These are phyloP conservation scores for Neoaliturus tenellus DNA, from an alignment of 2,888 invertebrate genomes.

Conservation along the genomic window DNA sequence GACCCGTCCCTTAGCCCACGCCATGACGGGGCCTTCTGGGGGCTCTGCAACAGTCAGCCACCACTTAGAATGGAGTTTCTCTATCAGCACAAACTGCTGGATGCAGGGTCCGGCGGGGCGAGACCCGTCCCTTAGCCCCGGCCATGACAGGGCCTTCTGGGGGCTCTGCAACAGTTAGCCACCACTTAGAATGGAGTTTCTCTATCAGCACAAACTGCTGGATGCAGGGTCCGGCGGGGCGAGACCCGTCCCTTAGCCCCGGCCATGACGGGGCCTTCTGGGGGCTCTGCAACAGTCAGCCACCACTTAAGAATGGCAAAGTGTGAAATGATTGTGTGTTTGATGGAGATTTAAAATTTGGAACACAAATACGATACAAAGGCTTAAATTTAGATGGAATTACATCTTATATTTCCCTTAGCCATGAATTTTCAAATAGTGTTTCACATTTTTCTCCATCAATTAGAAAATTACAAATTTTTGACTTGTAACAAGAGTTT, in stretches of 20 bases:
- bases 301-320: no score
- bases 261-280: neutral
- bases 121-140: neutral
- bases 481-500: no score
- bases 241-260: neutral
- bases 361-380: no score
- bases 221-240: neutral
- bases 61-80: no score
- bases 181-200: no score
- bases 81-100: constrained; percentile 29
- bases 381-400: no score
- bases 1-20: neutral
- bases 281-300: neutral
- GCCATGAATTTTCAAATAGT: no score
- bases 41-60: constrained; percentile 2
- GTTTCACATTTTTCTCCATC: no score
- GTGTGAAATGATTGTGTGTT: no score
- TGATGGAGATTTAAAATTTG: no score
- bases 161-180: constrained; percentile 8
- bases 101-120: neutral
- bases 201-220: constrained; percentile 32
- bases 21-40: neutral
- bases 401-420: no score
- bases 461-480: no score
- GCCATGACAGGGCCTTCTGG: neutral